A percentile compares a stretch with the other conserved stretches of the same genome.
These are phyloP conservation scores for Lepidocyrtinus sp. DNA, from an alignment of 2,888 invertebrate genomes.

Conservation along the genomic window DNA sequence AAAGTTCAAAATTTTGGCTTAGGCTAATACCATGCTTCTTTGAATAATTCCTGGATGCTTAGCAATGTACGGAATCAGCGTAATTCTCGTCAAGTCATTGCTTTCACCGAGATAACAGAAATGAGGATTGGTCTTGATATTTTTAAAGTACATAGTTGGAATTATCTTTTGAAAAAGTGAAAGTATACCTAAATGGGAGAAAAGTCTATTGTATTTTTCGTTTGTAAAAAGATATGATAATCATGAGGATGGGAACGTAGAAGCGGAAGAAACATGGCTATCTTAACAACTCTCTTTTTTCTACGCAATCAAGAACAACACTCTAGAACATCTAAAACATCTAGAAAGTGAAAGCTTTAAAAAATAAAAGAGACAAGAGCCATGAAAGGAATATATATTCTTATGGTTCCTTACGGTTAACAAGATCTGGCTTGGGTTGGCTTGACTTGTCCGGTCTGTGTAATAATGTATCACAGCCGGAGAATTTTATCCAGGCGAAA, in stretches of 20 bases:
- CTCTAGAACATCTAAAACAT: no score
- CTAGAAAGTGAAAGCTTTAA: neutral
- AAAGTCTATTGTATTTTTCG: slow-evolving; percentile 18
- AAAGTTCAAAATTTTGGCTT: no score
- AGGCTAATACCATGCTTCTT: neutral
- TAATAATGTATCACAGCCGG: neutral
- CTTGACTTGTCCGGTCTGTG: neutral
- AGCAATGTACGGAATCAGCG: neutral
- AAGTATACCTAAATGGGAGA: no score
- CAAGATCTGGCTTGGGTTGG: neutral
- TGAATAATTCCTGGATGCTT: no score
- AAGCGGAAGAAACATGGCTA: slow-evolving; percentile 48
- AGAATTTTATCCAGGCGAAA: no score
- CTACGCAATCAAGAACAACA: neutral
- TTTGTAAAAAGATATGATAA: neutral
- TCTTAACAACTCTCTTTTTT: slow-evolving; percentile 32
- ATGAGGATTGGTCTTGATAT: neutral
- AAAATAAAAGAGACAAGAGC: no score
- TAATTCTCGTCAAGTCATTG: neutral
- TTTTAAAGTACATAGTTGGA: slow-evolving; percentile 17
- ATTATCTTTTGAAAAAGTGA: slow-evolving; percentile 32
- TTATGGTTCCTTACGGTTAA: neutral
- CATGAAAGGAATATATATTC: neutral
- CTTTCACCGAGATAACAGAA: neutral
- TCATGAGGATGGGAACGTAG: neutral